These are phyloP conservation scores for Athrips mouffetella DNA, from an alignment of 2,888 invertebrate species.

Conservation along the genomic window DNA sequence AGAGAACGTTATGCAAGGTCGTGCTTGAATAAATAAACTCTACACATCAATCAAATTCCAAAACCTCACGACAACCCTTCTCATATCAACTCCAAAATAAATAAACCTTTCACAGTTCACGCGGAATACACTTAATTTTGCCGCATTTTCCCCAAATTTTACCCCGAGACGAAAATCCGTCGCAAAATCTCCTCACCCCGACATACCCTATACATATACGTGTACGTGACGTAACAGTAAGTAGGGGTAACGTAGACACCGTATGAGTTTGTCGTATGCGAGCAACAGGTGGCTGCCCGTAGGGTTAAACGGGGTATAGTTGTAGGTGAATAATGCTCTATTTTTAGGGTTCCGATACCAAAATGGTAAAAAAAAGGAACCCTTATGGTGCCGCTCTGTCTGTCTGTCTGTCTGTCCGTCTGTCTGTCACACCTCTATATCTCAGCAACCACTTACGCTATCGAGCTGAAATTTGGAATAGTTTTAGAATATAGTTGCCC, in stretches of 20 bases:
- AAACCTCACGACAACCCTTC: slow-evolving; percentile 30
- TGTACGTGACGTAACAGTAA: slow-evolving; percentile 31
- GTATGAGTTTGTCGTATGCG: slow-evolving; percentile 61
- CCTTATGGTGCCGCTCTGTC: too few species aligned
- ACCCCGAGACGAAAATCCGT: slow-evolving; percentile 28
- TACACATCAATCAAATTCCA: slow-evolving; percentile 1
- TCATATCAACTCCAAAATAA: slow-evolving; percentile 46
- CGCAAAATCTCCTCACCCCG: slow-evolving; percentile 18
- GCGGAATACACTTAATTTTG: slow-evolving; percentile 60
- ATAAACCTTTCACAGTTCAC: slow-evolving; percentile 53
- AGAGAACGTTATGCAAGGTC: too few species aligned
- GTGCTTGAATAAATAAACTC: too few species aligned
- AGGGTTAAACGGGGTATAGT: slow-evolving; percentile 64
- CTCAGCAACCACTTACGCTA: too few species aligned
- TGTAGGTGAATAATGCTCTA: slow-evolving; percentile 47
- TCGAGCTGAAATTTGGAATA: too few species aligned
- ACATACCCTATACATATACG: slow-evolving; percentile 13
- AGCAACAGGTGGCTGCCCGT: slow-evolving; percentile 75
- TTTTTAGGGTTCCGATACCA: slow-evolving; percentile 14
- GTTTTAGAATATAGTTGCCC: too few species aligned
- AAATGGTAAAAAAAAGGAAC: too few species aligned
- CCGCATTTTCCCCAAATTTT: slow-evolving; percentile 42
- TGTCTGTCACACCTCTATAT: too few species aligned
- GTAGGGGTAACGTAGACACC: slow-evolving; percentile 47
- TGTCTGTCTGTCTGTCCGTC: too few species aligned